These are phyloP conservation scores for Arion vulgaris DNA, from an alignment of 1,140 invertebrate species.

Conservation along the genomic window DNA sequence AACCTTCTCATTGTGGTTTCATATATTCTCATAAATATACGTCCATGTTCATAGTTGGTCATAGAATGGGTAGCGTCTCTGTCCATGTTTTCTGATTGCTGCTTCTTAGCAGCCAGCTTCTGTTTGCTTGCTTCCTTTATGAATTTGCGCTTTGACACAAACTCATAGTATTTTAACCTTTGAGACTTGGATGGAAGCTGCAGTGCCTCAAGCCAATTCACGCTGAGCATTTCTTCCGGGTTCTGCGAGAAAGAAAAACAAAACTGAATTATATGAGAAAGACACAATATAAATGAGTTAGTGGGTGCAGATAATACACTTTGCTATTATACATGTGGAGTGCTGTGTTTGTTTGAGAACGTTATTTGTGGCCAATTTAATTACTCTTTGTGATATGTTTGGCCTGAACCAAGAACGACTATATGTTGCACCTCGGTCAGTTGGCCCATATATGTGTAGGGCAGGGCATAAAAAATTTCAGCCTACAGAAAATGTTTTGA, in stretches of 20 bases:
- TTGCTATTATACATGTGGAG: too few relatives aligned
- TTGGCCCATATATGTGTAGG: too few relatives aligned
- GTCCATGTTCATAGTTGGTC: slow-evolving; percentile 27
- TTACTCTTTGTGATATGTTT: too few relatives aligned
- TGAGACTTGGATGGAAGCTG: slow-evolving; percentile 5
- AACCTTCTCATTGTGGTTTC: slow-evolving; percentile 31
- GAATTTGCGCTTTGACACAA: neutral
- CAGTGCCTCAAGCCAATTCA: slow-evolving; percentile 33
- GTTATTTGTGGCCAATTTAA: too few relatives aligned
- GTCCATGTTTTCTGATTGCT: neutral
- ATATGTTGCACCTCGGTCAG: too few relatives aligned
- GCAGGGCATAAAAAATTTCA: too few relatives aligned
- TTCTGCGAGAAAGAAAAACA: slow-evolving; percentile 18
- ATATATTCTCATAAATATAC: slow-evolving; percentile 28
- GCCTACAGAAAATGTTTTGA: too few relatives aligned
- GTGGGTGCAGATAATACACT: too few relatives aligned
- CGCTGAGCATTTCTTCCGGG: slow-evolving; percentile 20
- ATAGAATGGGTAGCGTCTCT: neutral
- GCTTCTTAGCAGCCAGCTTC: slow-evolving; percentile 14
- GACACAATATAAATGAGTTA: too few relatives aligned
- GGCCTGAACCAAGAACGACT: too few relatives aligned
- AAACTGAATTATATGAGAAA: too few relatives aligned
- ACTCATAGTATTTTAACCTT: slow-evolving; percentile 25
- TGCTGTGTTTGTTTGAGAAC: too few relatives aligned
- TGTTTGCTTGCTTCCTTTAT: neutral